Evolutionary conservation across 2,888 invertebrate species (phyloP), one percentile per base, ranked within the genome.

Genomic region (Dolichomitus sp.): DNA sequence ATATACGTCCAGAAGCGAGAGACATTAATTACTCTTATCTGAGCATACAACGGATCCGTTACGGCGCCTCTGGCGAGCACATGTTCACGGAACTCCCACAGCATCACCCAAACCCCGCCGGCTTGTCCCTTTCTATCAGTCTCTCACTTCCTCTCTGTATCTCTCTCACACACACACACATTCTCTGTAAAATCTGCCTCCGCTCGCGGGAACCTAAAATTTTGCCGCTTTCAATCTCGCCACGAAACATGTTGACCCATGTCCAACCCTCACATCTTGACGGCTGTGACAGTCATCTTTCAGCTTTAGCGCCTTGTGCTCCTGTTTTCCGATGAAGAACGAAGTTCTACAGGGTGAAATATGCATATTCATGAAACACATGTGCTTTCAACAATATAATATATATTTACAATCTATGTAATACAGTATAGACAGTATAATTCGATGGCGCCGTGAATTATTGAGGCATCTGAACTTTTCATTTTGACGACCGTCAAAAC

Each of bases 21-120:
- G 88, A 89, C 89, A 89, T 90, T 90, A 90, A 90, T 90, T 90
- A 90, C 89, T 89, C 90, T 90, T 90, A 90, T 90, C 90, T 87
- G 87, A 84, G 89, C 88, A 90, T 90, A 90, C 90, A 89, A 88
- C 87, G 87, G 86, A 90, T 89, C 88, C 89, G 88, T 87, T 88
- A 86, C 86, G 85, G 45, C 72, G 30, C 19, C 61, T 48, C 27
- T 17, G 37, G 37, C 61, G 19, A 40, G 19, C 65, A 19, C 40
- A 45, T 27, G 65, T 65, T 65, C 40, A 23, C 45, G 65, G 82
- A 78, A 70, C 70, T 77, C 73, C 79, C 78, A 77, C 74, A 84
- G 40, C 80, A 59, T 79, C 74, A 59, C 65, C 11, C 57, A 63
- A 78, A 17, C 30, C 77, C 79, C 70, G 68, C 61, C 69, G 77